phyloP scores from a whole-genome alignment of 2,888 invertebrate genomes.

The Chaitophorus viminalis region DNA sequence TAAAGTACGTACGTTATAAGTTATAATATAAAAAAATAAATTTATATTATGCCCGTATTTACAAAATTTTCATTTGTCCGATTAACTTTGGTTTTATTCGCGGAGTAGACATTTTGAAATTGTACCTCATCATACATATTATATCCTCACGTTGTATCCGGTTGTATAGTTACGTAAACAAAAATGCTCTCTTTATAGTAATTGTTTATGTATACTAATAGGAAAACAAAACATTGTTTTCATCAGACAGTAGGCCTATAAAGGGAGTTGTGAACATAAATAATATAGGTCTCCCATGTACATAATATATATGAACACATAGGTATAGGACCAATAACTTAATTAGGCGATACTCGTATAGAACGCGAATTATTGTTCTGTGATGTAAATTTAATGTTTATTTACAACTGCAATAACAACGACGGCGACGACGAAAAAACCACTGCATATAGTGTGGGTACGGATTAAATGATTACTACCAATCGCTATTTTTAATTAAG shows the following conservation, averaged over 20 bases:
- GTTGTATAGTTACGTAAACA: too few relatives aligned
- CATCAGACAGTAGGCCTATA: not conserved
- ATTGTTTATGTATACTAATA: not conserved
- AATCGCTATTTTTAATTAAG: slow-evolving; percentile 10
- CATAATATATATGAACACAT: not conserved
- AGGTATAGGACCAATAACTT: not conserved
- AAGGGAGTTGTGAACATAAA: not conserved
- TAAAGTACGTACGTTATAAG: too few relatives aligned
- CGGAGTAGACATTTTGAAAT: not conserved
- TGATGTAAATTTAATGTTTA: not conserved
- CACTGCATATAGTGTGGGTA: too few relatives aligned
- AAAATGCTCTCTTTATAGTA: not conserved
- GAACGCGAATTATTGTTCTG: slow-evolving; percentile 5
- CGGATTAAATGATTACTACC: slow-evolving; percentile 1
- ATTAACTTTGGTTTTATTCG: not conserved
- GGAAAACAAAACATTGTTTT: not conserved
- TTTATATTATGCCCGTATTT: not conserved
- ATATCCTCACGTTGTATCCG: too few relatives aligned
- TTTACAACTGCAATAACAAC: not conserved
- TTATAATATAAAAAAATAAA: not conserved
- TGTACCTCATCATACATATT: too few relatives aligned
- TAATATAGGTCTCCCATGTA: not conserved
- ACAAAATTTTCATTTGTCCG: not conserved
- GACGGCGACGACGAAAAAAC: not conserved
- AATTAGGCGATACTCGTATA: slow-evolving; percentile 16